A percentile compares a stretch with the other conserved stretches of the same genome.
phyloP scores from a whole-genome alignment of 2,888 invertebrate genomes.

The Rhyacophila evoluta region DNA sequence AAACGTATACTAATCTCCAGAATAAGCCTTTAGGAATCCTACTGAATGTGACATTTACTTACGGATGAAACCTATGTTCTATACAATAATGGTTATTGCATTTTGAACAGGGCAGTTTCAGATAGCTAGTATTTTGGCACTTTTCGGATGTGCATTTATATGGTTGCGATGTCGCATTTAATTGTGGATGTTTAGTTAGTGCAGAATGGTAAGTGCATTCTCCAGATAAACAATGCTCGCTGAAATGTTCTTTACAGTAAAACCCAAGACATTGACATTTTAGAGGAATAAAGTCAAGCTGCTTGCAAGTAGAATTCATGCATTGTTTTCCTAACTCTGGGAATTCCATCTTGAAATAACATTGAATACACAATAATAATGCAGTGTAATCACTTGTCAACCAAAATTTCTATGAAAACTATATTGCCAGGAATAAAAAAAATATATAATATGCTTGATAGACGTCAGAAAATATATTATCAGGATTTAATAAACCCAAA shows the following conservation, averaged over 20 bases:
- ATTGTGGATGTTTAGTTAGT: slow-evolving; percentile 62
- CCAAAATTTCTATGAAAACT: too few species aligned
- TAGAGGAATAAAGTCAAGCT: slow-evolving; percentile 79
- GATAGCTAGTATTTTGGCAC: slow-evolving; percentile 73
- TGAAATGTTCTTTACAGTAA: slow-evolving; percentile 79
- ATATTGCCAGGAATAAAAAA: too few species aligned
- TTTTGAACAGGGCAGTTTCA: slow-evolving; percentile 75
- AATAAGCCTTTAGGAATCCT: too few species aligned
- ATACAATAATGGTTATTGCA: slow-evolving; percentile 80
- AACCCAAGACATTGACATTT: slow-evolving; percentile 74
- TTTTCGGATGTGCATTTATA: slow-evolving; percentile 70
- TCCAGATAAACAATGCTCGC: slow-evolving; percentile 70
- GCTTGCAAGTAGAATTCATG: slow-evolving; percentile 72
- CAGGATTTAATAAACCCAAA: too few species aligned
- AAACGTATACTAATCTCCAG: too few species aligned
- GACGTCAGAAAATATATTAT: too few species aligned
- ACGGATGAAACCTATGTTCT: slow-evolving; percentile 73
- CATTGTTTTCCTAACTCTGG: slow-evolving; percentile 80
- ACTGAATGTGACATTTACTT: slow-evolving; percentile 61
- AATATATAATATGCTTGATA: too few species aligned
- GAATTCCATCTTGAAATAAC: slow-evolving; percentile 77
- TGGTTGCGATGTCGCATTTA: slow-evolving; percentile 63
- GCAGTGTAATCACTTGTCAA: too few species aligned
- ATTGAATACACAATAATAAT: too few species aligned
- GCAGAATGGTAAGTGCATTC: slow-evolving; percentile 61